A percentile compares a stretch with the other conserved stretches of the same genome.
Evolutionary conservation across 2,113 vertebrate genomes (phyloP).

Genomic region (Sebastes schlegelii): DNA sequence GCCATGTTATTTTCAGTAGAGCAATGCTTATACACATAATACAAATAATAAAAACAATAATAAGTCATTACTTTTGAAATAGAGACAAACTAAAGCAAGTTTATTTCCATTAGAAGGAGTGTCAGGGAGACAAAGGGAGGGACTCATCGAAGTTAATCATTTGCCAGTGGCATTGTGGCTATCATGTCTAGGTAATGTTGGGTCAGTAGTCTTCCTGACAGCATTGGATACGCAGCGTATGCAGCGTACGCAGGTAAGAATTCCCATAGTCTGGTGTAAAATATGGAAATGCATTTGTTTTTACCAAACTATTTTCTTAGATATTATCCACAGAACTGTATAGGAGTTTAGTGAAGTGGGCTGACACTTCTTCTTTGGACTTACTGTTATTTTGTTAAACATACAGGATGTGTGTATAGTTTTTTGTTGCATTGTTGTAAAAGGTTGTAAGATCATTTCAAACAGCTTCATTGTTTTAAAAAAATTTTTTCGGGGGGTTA

Average conservation of each 20-base stretch:
- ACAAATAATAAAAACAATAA: neutral
- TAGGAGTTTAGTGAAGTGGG: no score
- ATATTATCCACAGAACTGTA: neutral
- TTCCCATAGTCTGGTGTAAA: neutral
- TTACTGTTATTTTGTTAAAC: neutral
- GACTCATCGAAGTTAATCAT: slow-evolving; percentile 60
- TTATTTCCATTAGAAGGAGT: no score
- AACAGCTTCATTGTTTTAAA: neutral
- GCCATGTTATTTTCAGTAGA: neutral
- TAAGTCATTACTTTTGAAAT: no score
- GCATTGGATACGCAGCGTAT: slow-evolving; percentile 25
- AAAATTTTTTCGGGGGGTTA: neutral
- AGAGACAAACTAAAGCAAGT: no score
- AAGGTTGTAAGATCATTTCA: neutral
- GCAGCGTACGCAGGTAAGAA: no score
- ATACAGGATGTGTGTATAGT: neutral
- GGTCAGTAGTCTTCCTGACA: neutral
- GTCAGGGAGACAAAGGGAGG: neutral
- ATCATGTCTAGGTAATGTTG: neutral
- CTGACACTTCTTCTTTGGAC: neutral
- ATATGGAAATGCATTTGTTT: neutral
- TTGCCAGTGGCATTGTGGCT: slow-evolving; percentile 8
- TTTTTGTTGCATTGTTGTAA: neutral
- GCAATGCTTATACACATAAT: no score
- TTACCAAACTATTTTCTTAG: neutral